Conservation (phyloP, 2,888 invertebrate species). For the Acanthosoma haemorrhoidale region DNA sequence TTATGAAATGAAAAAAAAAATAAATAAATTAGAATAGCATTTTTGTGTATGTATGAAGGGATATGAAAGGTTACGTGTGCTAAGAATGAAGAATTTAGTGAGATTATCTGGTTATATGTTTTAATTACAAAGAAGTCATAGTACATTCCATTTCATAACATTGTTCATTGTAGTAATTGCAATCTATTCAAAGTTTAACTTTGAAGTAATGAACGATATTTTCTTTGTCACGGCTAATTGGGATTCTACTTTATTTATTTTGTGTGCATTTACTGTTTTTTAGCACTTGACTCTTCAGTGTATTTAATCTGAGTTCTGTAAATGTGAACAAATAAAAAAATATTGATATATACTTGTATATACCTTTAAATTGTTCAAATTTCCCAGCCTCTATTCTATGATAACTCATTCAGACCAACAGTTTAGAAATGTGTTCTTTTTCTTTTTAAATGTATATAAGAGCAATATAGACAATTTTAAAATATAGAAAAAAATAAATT, state of each 20-base stretch:
- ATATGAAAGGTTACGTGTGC: constrained; percentile 15
- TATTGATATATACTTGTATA: constrained; percentile 18
- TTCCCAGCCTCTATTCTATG: constrained; percentile 14
- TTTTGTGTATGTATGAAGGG: constrained; percentile 25
- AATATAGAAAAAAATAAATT: neutral
- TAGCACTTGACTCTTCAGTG: constrained; percentile 22
- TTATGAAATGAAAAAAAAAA: constrained; percentile 29
- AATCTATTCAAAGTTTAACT: constrained; percentile 17
- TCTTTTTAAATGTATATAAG: constrained; percentile 18
- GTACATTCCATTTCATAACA: constrained; percentile 29
- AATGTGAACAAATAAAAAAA: neutral
- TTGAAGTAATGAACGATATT: neutral
- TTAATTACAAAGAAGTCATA: constrained; percentile 23
- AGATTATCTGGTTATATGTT: constrained; percentile 30
- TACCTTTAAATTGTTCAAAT: constrained; percentile 8
- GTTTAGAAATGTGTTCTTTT: neutral
- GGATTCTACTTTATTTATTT: constrained; percentile 6
- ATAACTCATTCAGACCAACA: constrained; percentile 24
- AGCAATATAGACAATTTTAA: neutral
- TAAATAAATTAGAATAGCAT: constrained; percentile 24
- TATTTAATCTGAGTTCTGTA: constrained; percentile 10
- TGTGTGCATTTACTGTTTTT: constrained; percentile 27
- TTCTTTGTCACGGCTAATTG: neutral
- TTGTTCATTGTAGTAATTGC: constrained; percentile 5
- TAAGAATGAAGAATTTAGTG: constrained; percentile 26